Conservation (phyloP, 2,113 vertebrate species). For the Varanus komodoensis region DNA sequence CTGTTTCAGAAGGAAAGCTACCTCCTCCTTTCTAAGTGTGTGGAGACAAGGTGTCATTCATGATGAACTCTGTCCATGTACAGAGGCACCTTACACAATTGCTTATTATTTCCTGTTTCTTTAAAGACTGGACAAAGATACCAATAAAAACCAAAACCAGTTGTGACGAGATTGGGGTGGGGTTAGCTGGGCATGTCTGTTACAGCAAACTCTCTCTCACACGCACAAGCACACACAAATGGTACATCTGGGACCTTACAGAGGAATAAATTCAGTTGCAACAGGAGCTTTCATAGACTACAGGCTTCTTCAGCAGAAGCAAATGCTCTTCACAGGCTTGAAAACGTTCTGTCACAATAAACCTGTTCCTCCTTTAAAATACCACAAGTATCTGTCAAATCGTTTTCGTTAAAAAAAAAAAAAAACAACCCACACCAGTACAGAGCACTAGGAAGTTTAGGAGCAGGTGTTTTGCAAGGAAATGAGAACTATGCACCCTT, state of each 20-base stretch:
- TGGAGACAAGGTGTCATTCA: no score
- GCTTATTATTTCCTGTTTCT: neutral
- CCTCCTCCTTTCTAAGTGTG: neutral
- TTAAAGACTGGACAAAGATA: neutral
- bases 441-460: neutral
- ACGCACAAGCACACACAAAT: no score
- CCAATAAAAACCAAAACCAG: neutral
- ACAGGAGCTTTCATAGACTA: neutral
- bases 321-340: no score
- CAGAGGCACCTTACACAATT: neutral
- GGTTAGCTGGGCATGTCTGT: fast-evolving
- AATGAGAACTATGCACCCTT: neutral
- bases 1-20: neutral
- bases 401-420: neutral
- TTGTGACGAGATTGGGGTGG: neutral
- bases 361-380: neutral
- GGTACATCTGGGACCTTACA: neutral
- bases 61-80: neutral
- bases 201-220: neutral
- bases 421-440: neutral
- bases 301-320: neutral
- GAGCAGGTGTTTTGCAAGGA: neutral
- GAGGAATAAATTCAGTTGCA: neutral
- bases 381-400: neutral
- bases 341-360: neutral